Evolutionary conservation across 2,113 vertebrate genomes (phyloP), one percentile per base, ranked within the genome.

Genomic region (Caretta caretta): DNA sequence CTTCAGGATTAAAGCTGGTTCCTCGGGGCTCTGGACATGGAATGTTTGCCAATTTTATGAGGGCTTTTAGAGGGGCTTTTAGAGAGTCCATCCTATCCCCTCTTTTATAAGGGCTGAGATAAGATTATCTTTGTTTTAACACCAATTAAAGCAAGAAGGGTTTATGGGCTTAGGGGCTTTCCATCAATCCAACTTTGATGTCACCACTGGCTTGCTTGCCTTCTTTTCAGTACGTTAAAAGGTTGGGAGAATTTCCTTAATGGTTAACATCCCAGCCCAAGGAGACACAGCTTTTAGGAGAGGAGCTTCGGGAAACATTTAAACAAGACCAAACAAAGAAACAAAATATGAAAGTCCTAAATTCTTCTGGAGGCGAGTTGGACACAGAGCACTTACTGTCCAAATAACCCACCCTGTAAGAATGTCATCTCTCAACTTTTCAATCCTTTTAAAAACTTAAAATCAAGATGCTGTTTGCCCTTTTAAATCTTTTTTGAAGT

Each of bases 81-180:
- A 96, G 90, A 86, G 76, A 89, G 92, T 65, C 54, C 79, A 84
- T 94, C 86, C 89, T 80, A 88, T 80, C 89, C 92, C 87, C 90
- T 83, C 90, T 95, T 95, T 93, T 96, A 93, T 79, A 94, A 62
- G 83, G 90, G 69, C 53, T 86, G 83, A 96, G 98, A 97, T 97
- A 97, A 97, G 96, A 96, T 97, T 97, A 97, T 96, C 97, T 95
- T 90, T 97, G 89, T 92, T 98, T 97, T 96, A 97, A 92, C 97
- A 97, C 97, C 97, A 97, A 96, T 97, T 97, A 96, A 96, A 97
- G 89, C 88, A 78, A 93, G 95, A 95, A 95, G 94, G 91, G 31
- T 97, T 97, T 96, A 96, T 92, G 86, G 96, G 93, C 96, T 97
- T 95, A 94, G 89, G 94, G 86, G 25, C 10, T 97, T 97, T 94